A percentile compares a stretch with the other conserved stretches of the same genome.
phyloP scores from a whole-genome alignment of 1,140 invertebrate species.

The Drosophila erecta region DNA sequence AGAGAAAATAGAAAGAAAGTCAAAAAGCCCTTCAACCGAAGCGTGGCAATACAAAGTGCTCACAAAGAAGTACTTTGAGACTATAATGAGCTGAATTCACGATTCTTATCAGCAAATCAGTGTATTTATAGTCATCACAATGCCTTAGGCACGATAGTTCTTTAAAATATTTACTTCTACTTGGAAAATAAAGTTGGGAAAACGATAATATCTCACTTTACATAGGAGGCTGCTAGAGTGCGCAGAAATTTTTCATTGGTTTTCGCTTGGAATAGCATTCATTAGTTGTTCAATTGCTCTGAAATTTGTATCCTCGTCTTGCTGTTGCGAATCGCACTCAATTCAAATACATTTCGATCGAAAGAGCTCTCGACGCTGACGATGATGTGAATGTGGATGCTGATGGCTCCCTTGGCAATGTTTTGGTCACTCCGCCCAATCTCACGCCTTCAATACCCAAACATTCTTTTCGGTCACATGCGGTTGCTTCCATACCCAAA shows the following conservation, averaged over 20 bases:
- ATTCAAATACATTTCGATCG: constrained; percentile 33
- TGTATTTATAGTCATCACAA: no score
- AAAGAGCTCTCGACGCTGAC: constrained; percentile 10
- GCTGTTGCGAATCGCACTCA: neutral
- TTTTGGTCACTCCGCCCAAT: constrained; percentile 20
- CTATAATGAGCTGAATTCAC: constrained; percentile 7
- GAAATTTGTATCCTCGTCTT: constrained; percentile 5
- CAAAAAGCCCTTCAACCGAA: neutral
- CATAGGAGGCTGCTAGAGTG: neutral
- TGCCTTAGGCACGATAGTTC: neutral
- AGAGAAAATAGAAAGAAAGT: constrained; percentile 6
- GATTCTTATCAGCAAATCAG: constrained; percentile 28
- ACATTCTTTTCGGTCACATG: constrained; percentile 20
- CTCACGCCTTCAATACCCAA: neutral
- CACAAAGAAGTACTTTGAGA: constrained; percentile 11
- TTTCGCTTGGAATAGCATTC: neutral
- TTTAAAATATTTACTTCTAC: no score
- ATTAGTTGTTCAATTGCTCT: constrained; percentile 6
- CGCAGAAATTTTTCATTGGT: neutral
- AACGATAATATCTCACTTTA: no score
- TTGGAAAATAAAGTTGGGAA: no score
- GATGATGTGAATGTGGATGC: constrained; percentile 9
- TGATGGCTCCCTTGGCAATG: constrained; percentile 24
- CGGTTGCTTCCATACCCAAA: constrained; percentile 25
- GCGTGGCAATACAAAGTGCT: neutral